Percentiles rank a stretch among this genome's conserved stretches.
Evolutionary conservation across 2,797 vertebrate species (phyloP).

Genomic region (Scolopax rusticola): DNA sequence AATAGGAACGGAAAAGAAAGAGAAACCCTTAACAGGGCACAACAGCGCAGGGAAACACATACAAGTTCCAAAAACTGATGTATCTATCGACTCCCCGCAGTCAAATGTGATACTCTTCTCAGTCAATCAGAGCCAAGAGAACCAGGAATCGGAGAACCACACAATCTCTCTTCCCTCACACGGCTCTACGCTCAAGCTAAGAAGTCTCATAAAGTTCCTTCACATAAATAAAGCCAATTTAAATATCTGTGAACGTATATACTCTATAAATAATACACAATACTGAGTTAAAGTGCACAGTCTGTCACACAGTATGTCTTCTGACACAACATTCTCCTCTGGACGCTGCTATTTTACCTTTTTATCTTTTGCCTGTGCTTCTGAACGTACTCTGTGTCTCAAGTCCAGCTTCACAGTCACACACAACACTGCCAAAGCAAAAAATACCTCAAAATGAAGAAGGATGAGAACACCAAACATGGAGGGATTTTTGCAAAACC

Average conservation of each 20-base stretch:
- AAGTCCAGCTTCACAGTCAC: not conserved
- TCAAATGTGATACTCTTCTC: too few species aligned
- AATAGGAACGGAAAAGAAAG: not conserved
- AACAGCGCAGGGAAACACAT: rapidly evolving
- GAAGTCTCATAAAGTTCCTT: not conserved
- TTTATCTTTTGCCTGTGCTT: too few species aligned
- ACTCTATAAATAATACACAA: rapidly evolving
- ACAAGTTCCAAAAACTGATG: not conserved
- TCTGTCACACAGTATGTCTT: not conserved
- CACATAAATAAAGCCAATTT: not conserved
- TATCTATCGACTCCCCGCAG: not conserved
- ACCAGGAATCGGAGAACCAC: not conserved
- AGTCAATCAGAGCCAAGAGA: not conserved
- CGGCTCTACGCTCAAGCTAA: too few species aligned
- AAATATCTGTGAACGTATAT: rapidly evolving
- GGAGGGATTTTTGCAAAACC: not conserved
- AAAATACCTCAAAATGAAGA: rapidly evolving
- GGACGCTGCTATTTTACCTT: not conserved
- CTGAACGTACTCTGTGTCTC: rapidly evolving
- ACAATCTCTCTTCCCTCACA: not conserved
- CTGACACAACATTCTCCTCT: not conserved
- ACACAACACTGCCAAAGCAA: not conserved
- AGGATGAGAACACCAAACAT: not conserved
- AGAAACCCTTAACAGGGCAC: not conserved
- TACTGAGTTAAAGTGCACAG: not conserved